A percentile compares a stretch with the other conserved stretches of the same genome.
Conservation (phyloP, 2,797 vertebrate genomes). For the Urophycis tenuis region DNA sequence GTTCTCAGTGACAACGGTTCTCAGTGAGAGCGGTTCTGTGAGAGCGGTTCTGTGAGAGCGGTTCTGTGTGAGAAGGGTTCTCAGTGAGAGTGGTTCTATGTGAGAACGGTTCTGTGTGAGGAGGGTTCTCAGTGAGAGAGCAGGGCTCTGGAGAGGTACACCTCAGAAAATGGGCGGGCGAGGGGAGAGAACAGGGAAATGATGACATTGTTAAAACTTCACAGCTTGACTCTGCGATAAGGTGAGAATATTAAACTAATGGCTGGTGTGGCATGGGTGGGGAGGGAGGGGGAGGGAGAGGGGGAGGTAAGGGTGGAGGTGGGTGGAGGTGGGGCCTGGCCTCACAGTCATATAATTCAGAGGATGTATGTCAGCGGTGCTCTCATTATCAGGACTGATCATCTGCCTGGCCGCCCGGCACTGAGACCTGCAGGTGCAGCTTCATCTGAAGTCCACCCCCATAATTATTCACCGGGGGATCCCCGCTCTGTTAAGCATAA, state of each 20-base stretch:
- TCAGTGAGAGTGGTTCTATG: too few species aligned
- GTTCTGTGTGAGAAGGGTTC: too few species aligned
- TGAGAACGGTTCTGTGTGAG: background rate
- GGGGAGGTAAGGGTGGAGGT: conserved; percentile 19
- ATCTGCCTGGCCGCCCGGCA: conserved; percentile 74
- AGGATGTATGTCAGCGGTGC: conserved; percentile 60
- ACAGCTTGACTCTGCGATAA: conserved; percentile 64
- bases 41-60: too few species aligned
- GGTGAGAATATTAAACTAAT: conserved; percentile 60
- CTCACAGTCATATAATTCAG: conserved; percentile 65
- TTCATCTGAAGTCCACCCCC: conserved; percentile 66
- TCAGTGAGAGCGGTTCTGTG: background rate
- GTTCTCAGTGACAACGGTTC: too few species aligned
- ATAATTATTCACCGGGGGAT: conserved; percentile 59
- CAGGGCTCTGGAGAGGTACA: background rate
- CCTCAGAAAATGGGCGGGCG: conserved; percentile 26
- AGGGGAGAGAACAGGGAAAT: conserved; percentile 35
- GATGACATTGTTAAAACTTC: conserved; percentile 63
- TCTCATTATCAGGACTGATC: conserved; percentile 79
- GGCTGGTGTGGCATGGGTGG: conserved; percentile 34
- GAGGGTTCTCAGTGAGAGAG: too few species aligned
- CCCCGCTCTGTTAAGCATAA: conserved; percentile 33
- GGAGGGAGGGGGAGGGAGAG: conserved; percentile 30
- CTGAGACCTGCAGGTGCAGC: conserved; percentile 72
- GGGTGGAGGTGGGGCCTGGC: conserved; percentile 41